Evolutionary conservation across 2,888 invertebrate species (phyloP).

Genomic region (Rhodophaea formosa): DNA sequence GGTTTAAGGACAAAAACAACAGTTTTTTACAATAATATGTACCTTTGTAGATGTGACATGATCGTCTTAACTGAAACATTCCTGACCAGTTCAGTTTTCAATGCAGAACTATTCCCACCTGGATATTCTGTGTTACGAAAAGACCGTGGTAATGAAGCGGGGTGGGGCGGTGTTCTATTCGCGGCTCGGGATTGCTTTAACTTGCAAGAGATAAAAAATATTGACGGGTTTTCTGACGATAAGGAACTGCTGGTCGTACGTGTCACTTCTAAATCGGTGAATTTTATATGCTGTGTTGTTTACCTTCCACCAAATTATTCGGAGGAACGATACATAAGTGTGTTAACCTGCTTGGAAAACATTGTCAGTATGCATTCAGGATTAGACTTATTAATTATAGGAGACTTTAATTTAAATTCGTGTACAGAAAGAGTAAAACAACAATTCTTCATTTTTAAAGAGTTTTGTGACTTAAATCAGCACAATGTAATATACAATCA

Average conservation of each 20-base stretch:
- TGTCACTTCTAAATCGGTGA: neutral
- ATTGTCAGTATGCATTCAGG: neutral
- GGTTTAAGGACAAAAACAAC: constrained; percentile 20
- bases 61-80: constrained; percentile 18
- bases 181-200: neutral
- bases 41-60: neutral
- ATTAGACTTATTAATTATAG: neutral
- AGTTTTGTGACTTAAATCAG: too few relatives aligned
- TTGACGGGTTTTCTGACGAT: neutral
- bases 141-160: neutral
- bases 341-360: neutral
- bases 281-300: neutral
- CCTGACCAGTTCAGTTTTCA: constrained; percentile 1
- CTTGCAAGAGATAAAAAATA: neutral
- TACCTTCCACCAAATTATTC: neutral
- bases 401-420: too few relatives aligned
- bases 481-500: too few relatives aligned
- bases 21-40: constrained; percentile 13
- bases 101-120: constrained; percentile 9
- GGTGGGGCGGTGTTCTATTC: neutral
- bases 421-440: too few relatives aligned
- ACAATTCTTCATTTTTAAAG: too few relatives aligned
- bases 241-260: neutral
- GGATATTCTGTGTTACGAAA: too few relatives aligned
- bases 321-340: neutral